Base-by-base conservation (phyloP, 2,113 vertebrate genomes). In the Megalops atlanticus region DNA sequence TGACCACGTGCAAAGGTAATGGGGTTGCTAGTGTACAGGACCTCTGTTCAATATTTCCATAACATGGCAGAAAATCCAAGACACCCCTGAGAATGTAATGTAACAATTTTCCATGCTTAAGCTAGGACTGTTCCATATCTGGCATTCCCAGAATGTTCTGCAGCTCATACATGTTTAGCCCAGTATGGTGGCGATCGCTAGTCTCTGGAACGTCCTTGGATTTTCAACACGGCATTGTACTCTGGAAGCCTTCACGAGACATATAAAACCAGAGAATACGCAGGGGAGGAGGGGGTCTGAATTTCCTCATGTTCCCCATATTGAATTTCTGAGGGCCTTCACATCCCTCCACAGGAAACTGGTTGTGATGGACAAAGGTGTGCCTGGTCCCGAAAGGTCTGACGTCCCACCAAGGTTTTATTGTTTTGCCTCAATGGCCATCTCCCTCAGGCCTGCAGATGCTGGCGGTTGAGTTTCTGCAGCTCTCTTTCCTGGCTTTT, bases 211-310 rank as follows among this genome's bases (percentile, higher is more conserved):
- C 64, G 82, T 75, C 82, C 80, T 85, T 80, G 47, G 72, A 27
- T 76, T 43, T n/a, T 27, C 38, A 35, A 58, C 49, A 33, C 52
- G 4, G 27, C 11, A 18, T 81, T 80, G 52, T 54, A 76, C 43
- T 58, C 49, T 83, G 79, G 43, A 89, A 90, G 83, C 49, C 47
- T 52, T 85, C 90, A 89, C 90, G 87, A 93, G 92, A 91, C 88
- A 83, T 87, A 92, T 92, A 94, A 93, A 94, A 94, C 83, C 89
- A 80, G 91, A 95, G 92, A 92, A 92, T 87, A 92, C 93, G 91
- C 87, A 88, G 90, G 93, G 92, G 93, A 86, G 91, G 92, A 85
- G 92, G 93, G 89, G 89, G 88, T 92, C 89, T 87, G 88, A 88
- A 81, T 89, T 87, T 92, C 87, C 82, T 93, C 90, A 90, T 86